Base-by-base conservation (phyloP, 2,888 invertebrate genomes). In the Lepidocyrtinus sp. region DNA sequence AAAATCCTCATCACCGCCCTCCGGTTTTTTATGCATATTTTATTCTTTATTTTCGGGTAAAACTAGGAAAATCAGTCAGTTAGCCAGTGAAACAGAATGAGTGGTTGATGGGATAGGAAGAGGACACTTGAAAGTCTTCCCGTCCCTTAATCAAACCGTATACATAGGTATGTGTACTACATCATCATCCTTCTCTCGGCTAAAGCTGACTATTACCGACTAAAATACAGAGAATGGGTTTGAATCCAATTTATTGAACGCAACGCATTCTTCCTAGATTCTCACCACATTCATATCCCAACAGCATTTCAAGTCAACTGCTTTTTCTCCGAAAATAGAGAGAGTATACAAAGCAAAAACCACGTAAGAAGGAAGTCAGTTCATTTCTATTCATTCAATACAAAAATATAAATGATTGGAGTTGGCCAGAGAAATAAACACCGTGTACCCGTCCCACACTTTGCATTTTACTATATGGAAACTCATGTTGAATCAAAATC, bases 51-150 rank as follows among this genome's bases (percentile, higher is more conserved):
- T 36, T 36, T 36, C 36, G 17, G 50, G 50, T 15, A 50, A 50
- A 50, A 50, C 17, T 12, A 1, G 50, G 50, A 50, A n/a, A 50
- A 50, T 50, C 50, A 50, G 50, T 50, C 50, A 50, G 50, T 2
- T 12, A 50, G 50, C 17, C 50, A 50, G 50, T 12, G 50, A 50
- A 50, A 50, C n/a, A 50, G 50, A 50, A 50, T n/a, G 15, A 50
- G 50, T 50, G 50, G 17, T n/a, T 1, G 59, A 59, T 59, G 59
- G 59, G n/a, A 59, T 59, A 21, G 22, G 59, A 21, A 59, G n/a
- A 59, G 7, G 59, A 21, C 59, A 59, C 59, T 59, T 59, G 59
- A 59, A 59, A 59, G 22, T 21, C 9, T 21, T 21, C 59, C 22
- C 59, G 22, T 59, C 59, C 59, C 59, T 59, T 59, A 21, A 2